Evolutionary conservation across 2,113 vertebrate species (phyloP), one percentile per base, ranked within the genome.

Genomic region (Falcunculus frontatus): DNA sequence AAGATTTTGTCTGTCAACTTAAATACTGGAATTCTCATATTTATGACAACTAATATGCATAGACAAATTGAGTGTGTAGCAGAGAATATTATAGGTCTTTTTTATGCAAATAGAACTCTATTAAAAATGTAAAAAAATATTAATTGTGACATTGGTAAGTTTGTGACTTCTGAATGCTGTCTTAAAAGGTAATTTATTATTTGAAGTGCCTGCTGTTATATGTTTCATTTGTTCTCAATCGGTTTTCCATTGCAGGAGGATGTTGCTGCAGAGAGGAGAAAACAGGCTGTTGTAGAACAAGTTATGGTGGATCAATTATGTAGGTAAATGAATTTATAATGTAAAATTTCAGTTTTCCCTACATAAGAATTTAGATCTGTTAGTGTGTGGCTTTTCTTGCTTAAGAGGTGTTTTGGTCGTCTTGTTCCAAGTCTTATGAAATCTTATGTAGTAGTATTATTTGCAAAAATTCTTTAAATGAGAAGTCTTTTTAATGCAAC

Each of bases 221-320:
- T 60, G 55, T 70, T 88, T 95, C 7, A 20, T 75, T 73, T 84
- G 30, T 47, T 81, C 21, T 89, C 20, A 78, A 64, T 22, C 33
- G 30, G 11, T 93, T 97, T 96, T 73, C 94, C 50, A 53, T 96
- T 84, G 42, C 75, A 99, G 98, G 98, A 98, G 84, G 96, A 93
- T 42, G 95, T 98, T 94, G 98, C 97, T 82, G 82, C 94, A 44
- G 98, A 98, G 72, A 98, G 96, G 88, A 98, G 94, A 96, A 98
- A 98, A 52, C 98, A 98, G 92, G 77, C 93, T 62, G 98, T 99
- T 47, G 92, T 96, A 68, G 98, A 98, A 84, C 98, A 98, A 97
- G 96, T 99, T 77, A 98, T 98, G 98, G 90, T 96, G 88, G 98
- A 98, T 95, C 97, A 98, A 2, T 97, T 99, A 75, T 98, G 95